These are phyloP conservation scores for Callosobruchus maculatus DNA, from an alignment of 2,888 invertebrate genomes.

Conservation along the genomic window DNA sequence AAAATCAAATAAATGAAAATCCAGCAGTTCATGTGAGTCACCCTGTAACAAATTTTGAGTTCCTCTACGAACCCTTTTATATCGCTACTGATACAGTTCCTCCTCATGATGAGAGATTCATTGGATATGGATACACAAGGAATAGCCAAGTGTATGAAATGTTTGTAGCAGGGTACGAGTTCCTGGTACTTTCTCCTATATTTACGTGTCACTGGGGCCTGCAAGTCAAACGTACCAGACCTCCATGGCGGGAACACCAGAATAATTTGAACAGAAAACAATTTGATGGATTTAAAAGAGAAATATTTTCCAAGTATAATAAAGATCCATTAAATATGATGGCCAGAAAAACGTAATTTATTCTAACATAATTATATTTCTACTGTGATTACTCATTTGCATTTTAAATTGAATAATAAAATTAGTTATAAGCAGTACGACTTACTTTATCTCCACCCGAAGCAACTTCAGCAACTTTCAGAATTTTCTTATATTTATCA, in stretches of 20 bases:
- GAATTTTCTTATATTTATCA: no score
- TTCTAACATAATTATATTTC: background rate
- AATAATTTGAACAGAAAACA: conserved; percentile 77
- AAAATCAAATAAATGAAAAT: conserved; percentile 58
- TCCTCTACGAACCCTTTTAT: conserved; percentile 91
- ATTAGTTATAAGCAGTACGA: background rate
- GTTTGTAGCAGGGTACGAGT: conserved; percentile 84
- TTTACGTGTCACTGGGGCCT: conserved; percentile 90
- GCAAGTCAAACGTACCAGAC: conserved; percentile 72
- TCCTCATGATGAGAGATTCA: conserved; percentile 81
- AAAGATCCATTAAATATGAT: conserved; percentile 62
- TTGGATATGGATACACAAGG: conserved; percentile 88
- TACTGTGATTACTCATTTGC: background rate
- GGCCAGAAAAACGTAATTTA: background rate
- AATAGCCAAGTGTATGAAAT: conserved; percentile 94
- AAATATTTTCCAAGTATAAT: conserved; percentile 74
- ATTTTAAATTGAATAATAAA: background rate
- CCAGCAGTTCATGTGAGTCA: conserved; percentile 73
- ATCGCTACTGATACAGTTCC: conserved; percentile 79
- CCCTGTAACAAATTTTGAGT: conserved; percentile 77
- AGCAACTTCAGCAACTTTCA: no score
- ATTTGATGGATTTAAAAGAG: conserved; percentile 79
- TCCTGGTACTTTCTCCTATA: conserved; percentile 81
- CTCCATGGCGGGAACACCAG: conserved; percentile 83
- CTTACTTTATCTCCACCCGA: background rate